Evolutionary conservation across 2,797 vertebrate species (phyloP).

Genomic region (Rhabdomys pumilio): DNA sequence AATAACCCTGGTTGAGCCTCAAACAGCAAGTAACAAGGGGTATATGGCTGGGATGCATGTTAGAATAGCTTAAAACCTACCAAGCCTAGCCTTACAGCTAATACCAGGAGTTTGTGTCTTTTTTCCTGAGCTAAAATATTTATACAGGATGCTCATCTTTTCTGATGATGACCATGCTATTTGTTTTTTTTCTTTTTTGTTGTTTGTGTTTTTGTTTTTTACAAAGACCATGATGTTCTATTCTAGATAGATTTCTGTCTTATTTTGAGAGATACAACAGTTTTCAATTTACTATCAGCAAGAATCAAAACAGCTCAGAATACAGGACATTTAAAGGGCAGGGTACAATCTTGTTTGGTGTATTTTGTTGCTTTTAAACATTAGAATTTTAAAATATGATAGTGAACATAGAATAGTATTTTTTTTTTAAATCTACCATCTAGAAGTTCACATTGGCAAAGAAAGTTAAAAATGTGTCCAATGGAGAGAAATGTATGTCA

Average conservation of each 20-base stretch:
- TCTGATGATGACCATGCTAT: neutral
- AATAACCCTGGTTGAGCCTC: too few species aligned
- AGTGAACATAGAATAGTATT: neutral
- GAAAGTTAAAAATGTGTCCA: constrained; percentile 30
- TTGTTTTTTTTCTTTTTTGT: neutral
- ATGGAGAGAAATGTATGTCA: neutral
- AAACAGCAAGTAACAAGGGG: too few species aligned
- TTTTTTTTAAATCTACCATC: constrained; percentile 27
- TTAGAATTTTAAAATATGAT: constrained; percentile 76
- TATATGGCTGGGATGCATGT: too few species aligned
- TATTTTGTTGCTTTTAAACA: constrained; percentile 8
- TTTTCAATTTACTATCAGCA: constrained; percentile 84
- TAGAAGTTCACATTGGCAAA: constrained; percentile 43
- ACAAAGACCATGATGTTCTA: constrained; percentile 56
- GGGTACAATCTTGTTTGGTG: neutral
- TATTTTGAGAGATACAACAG: constrained; percentile 82
- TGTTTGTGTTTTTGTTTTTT: neutral
- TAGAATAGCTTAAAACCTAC: too few species aligned
- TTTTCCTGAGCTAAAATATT: too few species aligned
- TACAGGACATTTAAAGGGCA: neutral
- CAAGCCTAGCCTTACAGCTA: too few species aligned
- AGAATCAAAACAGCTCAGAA: constrained; percentile 86
- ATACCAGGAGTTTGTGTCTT: too few species aligned
- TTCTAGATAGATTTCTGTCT: constrained; percentile 81
- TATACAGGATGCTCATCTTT: neutral